Evolutionary conservation across 1,140 invertebrate genomes (phyloP).

Genomic region (Zaprionus nigranus): DNA sequence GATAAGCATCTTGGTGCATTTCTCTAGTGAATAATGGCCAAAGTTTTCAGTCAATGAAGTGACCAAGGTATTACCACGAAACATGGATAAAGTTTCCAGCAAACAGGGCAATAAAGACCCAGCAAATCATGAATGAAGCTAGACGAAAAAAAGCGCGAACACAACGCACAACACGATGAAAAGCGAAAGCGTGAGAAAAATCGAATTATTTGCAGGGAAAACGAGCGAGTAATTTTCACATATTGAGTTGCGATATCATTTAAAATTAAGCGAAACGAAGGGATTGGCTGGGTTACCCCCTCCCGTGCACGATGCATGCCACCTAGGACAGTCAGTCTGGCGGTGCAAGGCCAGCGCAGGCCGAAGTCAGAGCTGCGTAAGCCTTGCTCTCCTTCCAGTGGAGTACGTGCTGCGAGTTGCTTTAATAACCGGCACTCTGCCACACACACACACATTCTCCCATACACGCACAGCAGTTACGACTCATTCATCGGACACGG

Average conservation of each 20-base stretch:
- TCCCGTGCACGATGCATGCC: neutral
- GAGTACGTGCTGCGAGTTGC: conserved; percentile 67
- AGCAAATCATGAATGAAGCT: conserved; percentile 74
- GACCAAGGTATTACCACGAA: conserved; percentile 38
- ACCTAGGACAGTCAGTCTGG: neutral
- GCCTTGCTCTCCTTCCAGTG: conserved; percentile 77
- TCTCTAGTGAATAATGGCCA: conserved; percentile 52
- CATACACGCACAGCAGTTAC: conserved; percentile 19
- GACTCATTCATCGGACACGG: conserved; percentile 47
- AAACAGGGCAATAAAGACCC: conserved; percentile 41
- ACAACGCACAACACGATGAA: conserved; percentile 15
- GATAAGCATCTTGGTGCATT: conserved; percentile 60
- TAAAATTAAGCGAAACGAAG: conserved; percentile 78
- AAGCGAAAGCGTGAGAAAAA: conserved; percentile 68
- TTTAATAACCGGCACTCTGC: conserved; percentile 69
- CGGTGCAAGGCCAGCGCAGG: conserved; percentile 1
- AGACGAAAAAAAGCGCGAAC: conserved; percentile 22
- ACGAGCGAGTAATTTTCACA: conserved; percentile 66
- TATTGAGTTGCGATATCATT: conserved; percentile 74
- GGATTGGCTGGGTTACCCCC: conserved; percentile 20
- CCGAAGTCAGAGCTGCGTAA: conserved; percentile 37
- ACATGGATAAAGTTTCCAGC: conserved; percentile 13
- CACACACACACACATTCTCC: conserved; percentile 37
- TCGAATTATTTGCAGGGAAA: conserved; percentile 7
- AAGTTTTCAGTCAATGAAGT: conserved; percentile 59